These are phyloP conservation scores for Puffinus mauretanicus DNA, from an alignment of 2,113 vertebrate species.

Conservation along the genomic window DNA sequence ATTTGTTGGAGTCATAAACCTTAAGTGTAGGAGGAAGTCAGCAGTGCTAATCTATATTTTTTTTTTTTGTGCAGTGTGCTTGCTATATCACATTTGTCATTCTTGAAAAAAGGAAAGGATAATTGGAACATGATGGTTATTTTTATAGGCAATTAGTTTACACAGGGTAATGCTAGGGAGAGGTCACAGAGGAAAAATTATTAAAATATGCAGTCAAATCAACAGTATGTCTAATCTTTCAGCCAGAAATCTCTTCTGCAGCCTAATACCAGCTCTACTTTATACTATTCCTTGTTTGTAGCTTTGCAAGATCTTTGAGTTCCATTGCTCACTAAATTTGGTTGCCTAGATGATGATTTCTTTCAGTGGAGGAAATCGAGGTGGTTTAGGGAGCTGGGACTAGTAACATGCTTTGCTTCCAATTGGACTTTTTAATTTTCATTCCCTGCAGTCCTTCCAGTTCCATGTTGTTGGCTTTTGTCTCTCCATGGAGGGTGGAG, in stretches of 20 bases:
- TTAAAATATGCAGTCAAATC: background rate
- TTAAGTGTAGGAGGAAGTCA: background rate
- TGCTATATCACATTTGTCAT: background rate
- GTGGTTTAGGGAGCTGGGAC: background rate
- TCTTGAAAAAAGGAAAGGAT: background rate
- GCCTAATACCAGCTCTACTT: background rate
- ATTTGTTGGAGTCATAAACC: background rate
- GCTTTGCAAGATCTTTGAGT: background rate
- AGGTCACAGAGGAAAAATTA: background rate
- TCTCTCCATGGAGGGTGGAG: background rate
- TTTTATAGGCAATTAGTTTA: background rate
- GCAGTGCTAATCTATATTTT: background rate
- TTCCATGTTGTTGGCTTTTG: background rate
- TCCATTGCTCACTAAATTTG: background rate
- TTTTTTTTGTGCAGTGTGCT: background rate
- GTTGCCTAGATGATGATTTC: background rate
- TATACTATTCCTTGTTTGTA: background rate
- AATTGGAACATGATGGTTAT: background rate
- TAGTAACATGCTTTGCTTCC: background rate
- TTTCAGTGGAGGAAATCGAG: background rate
- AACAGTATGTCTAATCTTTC: background rate
- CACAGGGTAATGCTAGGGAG: background rate
- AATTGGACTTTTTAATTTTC: background rate
- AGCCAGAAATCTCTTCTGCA: background rate
- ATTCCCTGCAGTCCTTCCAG: background rate